Base-by-base conservation (phyloP, 2,113 vertebrate species). In the Micronycteris hirsuta region DNA sequence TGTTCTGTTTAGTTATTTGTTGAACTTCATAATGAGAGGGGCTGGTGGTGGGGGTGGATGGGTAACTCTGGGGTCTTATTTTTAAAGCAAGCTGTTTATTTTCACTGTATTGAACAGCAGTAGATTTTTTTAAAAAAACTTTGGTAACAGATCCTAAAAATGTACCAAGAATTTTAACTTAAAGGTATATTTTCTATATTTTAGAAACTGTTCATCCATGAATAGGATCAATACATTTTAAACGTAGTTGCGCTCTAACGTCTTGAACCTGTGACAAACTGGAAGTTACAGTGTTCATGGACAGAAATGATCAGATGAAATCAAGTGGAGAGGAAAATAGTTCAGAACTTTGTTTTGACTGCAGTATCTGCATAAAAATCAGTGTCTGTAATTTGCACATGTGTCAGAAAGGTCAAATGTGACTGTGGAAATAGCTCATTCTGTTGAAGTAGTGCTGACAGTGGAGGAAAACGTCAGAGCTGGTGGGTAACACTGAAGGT, bases 391-490 rank as follows among this genome's bases (percentile, higher is more conserved):
- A 89, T 86, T 83, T 86, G 49, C 74, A 43, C 12, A 38, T 19
- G 71, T 87, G 41, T 80, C 47, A 0, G 78, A 41, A 76, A 89
- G 61, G 52, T 94, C 28, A 24, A 47, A n/a, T 31, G 0, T 63
- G 86, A 73, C 5, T 49, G 7, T 63, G 70, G 93, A 84, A 52
- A 13, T 33, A 41, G 36, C 68, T 87, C 81, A 0, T 86, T 31
- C 84, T 90, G 92, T 87, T 87, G 67, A 33, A 56, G 80, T 38
- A n/a, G 83, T 81, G 78, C 68, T 33, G 74, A 36, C n/a, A 14
- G 90, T n/a, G 76, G 86, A 73, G 96, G 85, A 76, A 81, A 78
- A 70, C 85, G 94, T 94, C 94, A 89, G 20, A 56, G 73, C 63
- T 43, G 73, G 68, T 73, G 86, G 73, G n/a, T 82, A 83, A 90